phyloP scores from a whole-genome alignment of 1,140 invertebrate species.

The Centruroides sculpturatus region DNA sequence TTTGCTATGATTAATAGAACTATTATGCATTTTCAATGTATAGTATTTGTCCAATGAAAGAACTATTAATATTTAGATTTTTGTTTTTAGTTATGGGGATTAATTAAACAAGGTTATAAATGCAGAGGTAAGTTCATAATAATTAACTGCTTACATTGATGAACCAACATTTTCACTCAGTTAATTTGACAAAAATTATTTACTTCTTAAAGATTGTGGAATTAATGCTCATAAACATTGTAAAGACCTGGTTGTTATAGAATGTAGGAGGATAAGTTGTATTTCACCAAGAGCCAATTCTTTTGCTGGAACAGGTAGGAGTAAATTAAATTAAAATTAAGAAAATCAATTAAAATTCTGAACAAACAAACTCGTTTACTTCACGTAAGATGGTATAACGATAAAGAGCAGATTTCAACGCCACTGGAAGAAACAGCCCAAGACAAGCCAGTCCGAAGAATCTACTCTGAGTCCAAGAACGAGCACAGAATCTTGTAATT shows the following conservation, averaged over 20 bases:
- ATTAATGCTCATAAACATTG: conserved; percentile 40
- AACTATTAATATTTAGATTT: conserved; percentile 6
- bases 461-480: conserved; percentile 5
- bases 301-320: conserved; percentile 11
- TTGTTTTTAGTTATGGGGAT: conserved; percentile 38
- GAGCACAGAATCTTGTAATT: conserved; percentile 5
- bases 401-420: conserved; percentile 3
- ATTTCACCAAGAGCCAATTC: conserved; percentile 10
- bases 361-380: too few species aligned
- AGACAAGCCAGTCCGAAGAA: conserved; percentile 12
- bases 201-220: conserved; percentile 31
- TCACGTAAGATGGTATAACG: conserved; percentile 3
- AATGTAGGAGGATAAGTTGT: conserved; percentile 27
- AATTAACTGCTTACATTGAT: neutral
- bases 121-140: conserved; percentile 32
- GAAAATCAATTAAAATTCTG: neutral
- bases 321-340: neutral
- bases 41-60: too few species aligned
- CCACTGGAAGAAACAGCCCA: conserved; percentile 8
- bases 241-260: conserved; percentile 37
- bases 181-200: neutral
- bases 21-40: too few species aligned
- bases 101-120: conserved; percentile 44
- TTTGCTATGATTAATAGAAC: too few species aligned
- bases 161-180: neutral